Evolutionary conservation across 2,797 vertebrate genomes (phyloP).

Genomic region (Sebastes aleutianus): DNA sequence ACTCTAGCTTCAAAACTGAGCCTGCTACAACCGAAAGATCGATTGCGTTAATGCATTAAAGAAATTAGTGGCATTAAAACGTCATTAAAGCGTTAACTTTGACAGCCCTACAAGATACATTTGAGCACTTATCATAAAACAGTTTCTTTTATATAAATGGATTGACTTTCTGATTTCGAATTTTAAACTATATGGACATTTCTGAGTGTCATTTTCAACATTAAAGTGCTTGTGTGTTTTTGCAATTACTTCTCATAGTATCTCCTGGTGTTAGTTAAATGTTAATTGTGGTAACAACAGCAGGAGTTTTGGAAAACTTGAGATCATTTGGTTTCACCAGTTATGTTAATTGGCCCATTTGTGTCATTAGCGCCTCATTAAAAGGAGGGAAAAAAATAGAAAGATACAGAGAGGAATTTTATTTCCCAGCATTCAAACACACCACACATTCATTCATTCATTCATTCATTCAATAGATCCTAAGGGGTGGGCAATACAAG

Average conservation of each 20-base stretch:
- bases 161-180: neutral
- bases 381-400: neutral
- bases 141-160: neutral
- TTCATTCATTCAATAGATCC: neutral
- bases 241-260: neutral
- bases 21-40: too few species aligned
- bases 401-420: neutral
- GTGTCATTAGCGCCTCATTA: slow-evolving; percentile 9
- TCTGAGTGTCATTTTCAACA: neutral
- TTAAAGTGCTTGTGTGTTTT: neutral
- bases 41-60: too few species aligned
- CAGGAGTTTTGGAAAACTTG: slow-evolving; percentile 15
- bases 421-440: neutral
- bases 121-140: neutral
- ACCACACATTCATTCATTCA: neutral
- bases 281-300: slow-evolving; percentile 16
- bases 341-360: neutral
- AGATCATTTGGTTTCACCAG: slow-evolving; percentile 7
- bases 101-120: neutral
- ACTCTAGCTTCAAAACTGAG: too few species aligned
- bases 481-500: neutral
- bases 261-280: neutral
- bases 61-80: too few species aligned
- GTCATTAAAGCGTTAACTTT: too few species aligned
- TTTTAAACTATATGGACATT: neutral